Base-by-base conservation (phyloP, 2,797 vertebrate genomes). In the Enteromius viviparus region DNA sequence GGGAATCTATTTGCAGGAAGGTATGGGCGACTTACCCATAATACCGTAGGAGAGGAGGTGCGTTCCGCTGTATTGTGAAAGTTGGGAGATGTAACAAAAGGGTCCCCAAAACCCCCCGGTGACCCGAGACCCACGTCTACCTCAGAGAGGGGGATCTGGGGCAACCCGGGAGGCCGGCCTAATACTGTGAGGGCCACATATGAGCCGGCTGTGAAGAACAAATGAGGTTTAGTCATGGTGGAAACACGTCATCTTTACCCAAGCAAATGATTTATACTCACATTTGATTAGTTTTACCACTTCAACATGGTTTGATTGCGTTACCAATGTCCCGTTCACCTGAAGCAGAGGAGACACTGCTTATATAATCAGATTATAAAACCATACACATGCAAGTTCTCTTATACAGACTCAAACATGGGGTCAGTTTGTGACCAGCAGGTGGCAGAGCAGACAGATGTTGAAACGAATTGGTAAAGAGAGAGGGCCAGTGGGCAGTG, bases 101-200 rank as follows among this genome's bases (percentile, higher is more conserved):
- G 92, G 86, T 92, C 93, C 78, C 91, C 93, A 85, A 86, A 87
- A 85, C 90, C 93, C 85, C 93, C 94, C 84, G 87, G 86, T 12
- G 89, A 86, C 84, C 91, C 89, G 71, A 95, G 91, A 69, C 97
- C 96, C 78, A 94, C 92, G 89, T 98, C 96, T 34, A 96, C 93
- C 88, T 98, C 96, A 2, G 96, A 95, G 64, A 99, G 88, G 14
- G 97, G 96, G 87, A 99, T 96, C 91, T 99, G 97, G 89, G 97
- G 94, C 15, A 95, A 96, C 81, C 97, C 97, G 0, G 98, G 98
- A 5, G 97, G 98, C 86, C 97, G 95, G 82, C 98, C 98, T 93
- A 99, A 95, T 69, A 99, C 97, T 19, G 98, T 99, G 80, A 99
- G 96, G 75, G 98, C 97, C 88, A 99, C 98, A 93, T 98, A 99